Evolutionary conservation across 2,797 vertebrate species (phyloP).

Genomic region (Chelon labrosus): DNA sequence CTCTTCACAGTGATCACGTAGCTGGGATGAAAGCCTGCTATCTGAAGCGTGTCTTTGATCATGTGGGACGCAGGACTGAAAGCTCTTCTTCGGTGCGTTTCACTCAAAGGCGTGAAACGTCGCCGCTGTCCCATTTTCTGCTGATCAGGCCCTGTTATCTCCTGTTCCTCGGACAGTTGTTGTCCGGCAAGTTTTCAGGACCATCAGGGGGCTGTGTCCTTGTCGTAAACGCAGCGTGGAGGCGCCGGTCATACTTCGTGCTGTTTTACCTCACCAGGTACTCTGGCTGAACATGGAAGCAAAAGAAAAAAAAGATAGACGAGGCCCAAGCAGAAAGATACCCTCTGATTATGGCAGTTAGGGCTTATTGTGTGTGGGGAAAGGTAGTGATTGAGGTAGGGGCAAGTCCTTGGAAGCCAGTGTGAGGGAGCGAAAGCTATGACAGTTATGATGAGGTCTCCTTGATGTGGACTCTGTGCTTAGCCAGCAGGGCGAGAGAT

Average conservation of each 20-base stretch:
- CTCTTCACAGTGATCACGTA: constrained; percentile 30
- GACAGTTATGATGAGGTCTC: constrained; percentile 67
- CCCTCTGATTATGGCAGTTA: constrained; percentile 67
- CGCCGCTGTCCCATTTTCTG: constrained; percentile 54
- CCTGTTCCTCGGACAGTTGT: constrained; percentile 61
- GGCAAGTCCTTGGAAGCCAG: constrained; percentile 62
- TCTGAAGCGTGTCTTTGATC: constrained; percentile 43
- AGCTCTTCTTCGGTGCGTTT: constrained; percentile 35
- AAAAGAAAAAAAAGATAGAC: constrained; percentile 2
- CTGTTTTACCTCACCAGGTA: constrained; percentile 43
- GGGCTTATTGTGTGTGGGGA: constrained; percentile 41
- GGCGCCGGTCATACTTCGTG: constrained; percentile 60
- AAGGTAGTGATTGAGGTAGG: constrained; percentile 50
- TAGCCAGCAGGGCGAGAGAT: constrained; percentile 51
- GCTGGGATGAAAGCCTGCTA: constrained; percentile 28
- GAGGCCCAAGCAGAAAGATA: constrained; percentile 33
- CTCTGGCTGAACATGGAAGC: background rate
- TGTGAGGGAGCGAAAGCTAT: constrained; percentile 68
- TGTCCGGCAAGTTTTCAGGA: constrained; percentile 46
- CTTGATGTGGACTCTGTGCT: constrained; percentile 61
- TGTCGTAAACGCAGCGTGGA: constrained; percentile 68
- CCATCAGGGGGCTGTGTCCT: constrained; percentile 55
- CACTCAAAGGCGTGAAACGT: constrained; percentile 50
- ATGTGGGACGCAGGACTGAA: constrained; percentile 18
- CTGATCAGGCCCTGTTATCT: constrained; percentile 63